These are phyloP conservation scores for Tenebrio molitor DNA, from an alignment of 1,140 invertebrate genomes.

Conservation along the genomic window DNA sequence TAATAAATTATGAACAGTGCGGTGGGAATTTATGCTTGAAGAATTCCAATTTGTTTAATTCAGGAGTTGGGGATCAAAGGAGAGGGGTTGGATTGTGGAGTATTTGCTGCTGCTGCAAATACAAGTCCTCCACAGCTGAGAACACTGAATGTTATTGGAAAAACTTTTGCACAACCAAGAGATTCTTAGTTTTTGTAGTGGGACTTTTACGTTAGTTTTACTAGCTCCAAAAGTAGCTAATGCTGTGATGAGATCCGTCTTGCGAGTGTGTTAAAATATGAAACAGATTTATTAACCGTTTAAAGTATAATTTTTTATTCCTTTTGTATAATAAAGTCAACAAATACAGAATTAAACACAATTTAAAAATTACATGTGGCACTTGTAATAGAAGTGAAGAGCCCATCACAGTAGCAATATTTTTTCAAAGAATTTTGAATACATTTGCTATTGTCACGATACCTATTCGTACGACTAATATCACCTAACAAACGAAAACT, in stretches of 20 bases:
- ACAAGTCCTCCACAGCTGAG: no score
- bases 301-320: conserved; percentile 20
- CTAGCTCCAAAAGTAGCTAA: no score
- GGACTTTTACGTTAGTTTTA: no score
- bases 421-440: conserved; percentile 70
- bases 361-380: conserved; percentile 40
- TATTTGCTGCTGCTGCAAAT: no score
- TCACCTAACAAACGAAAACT: conserved; percentile 65
- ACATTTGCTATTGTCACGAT: conserved; percentile 70
- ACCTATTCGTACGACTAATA: conserved; percentile 75
- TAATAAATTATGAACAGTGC: background rate
- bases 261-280: conserved; percentile 9
- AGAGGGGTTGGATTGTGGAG: no score
- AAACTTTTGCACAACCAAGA: no score
- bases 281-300: conserved; percentile 27
- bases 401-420: conserved; percentile 68
- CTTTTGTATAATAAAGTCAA: conserved; percentile 10
- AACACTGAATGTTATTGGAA: no score
- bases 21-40: background rate
- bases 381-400: conserved; percentile 41
- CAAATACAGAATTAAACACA: conserved; percentile 35
- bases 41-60: no score
- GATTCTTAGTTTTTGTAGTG: no score
- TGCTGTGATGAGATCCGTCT: no score
- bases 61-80: background rate